These are phyloP conservation scores for Papilio glaucus DNA, from an alignment of 1,140 invertebrate species.

Conservation along the genomic window DNA sequence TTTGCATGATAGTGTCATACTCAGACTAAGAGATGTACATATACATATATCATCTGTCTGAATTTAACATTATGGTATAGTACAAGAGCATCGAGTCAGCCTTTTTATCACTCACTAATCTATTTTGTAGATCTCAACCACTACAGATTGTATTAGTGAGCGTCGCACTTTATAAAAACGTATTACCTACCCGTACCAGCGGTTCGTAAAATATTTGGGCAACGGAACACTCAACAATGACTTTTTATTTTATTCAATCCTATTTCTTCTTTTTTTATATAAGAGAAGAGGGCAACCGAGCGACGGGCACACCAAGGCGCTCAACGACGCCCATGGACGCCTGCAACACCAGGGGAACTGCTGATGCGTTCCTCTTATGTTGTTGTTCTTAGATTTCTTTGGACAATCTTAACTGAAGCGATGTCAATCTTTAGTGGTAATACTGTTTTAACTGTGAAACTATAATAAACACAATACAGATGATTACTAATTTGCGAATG, in stretches of 20 bases:
- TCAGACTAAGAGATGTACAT: not conserved
- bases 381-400: no score
- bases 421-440: not conserved
- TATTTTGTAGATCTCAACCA: not conserved
- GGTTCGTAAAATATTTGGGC: not conserved
- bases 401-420: no score
- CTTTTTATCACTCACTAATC: not conserved
- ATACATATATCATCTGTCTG: not conserved
- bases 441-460: not conserved
- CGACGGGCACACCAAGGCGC: no score
- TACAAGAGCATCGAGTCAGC: not conserved
- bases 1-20: no score
- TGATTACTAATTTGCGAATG: not conserved
- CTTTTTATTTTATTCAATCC: not conserved
- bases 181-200: not conserved
- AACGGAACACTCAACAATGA: not conserved
- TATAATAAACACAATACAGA: not conserved
- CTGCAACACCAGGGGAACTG: no score
- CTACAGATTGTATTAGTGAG: slow-evolving; percentile 5
- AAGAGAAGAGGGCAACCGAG: no score
- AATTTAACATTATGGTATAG: not conserved
- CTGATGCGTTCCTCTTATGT: no score
- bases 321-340: no score
- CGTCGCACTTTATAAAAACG: not conserved
- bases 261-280: no score